phyloP scores from a whole-genome alignment of 1,140 invertebrate species.

The Magallana angulata region DNA sequence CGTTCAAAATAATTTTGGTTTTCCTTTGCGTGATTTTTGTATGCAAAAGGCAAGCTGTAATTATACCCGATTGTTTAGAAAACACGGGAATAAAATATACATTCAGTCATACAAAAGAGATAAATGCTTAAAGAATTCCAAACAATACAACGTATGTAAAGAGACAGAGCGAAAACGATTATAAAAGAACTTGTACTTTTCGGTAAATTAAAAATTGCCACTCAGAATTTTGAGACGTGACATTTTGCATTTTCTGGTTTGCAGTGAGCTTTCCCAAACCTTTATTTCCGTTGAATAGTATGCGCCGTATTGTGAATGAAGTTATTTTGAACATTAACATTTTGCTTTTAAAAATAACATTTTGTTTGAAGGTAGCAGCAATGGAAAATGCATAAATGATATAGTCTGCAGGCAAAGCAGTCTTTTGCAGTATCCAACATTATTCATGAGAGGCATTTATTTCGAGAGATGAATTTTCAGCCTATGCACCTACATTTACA shows the following conservation, averaged over 20 bases:
- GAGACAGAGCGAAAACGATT: not conserved
- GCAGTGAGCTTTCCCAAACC: not conserved
- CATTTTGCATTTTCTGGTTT: not conserved
- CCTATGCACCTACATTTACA: no score
- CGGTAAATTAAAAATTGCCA: not conserved
- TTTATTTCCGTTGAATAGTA: not conserved
- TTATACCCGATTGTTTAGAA: not conserved
- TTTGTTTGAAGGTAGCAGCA: no score
- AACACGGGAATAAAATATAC: not conserved
- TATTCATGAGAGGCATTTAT: no score
- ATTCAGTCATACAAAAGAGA: not conserved
- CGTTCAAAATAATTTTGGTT: not conserved
- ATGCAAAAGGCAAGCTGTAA: not conserved
- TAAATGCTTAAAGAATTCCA: not conserved
- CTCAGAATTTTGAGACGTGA: no score
- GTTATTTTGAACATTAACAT: no score
- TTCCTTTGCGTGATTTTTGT: not conserved
- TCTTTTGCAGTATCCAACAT: no score
- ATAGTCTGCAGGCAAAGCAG: no score
- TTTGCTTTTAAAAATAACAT: no score
- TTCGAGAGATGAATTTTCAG: no score
- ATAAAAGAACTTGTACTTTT: not conserved
- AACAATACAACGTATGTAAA: not conserved
- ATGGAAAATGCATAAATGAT: no score
- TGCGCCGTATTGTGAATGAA: no score